phyloP scores from a whole-genome alignment of 2,113 vertebrate genomes.

The Hylia prasina region DNA sequence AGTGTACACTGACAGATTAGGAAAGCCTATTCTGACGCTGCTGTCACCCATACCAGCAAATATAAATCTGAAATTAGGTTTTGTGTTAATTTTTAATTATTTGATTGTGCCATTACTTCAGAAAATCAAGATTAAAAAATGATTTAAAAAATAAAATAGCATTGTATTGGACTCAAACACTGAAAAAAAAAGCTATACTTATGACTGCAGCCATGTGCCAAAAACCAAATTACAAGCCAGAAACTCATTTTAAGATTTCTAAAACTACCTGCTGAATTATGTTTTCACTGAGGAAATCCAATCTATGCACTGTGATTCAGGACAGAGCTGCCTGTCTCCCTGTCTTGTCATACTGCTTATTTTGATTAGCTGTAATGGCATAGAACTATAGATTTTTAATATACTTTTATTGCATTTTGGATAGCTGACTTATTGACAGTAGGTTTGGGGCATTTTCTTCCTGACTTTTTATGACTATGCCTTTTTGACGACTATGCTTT shows the following conservation, averaged over 20 bases:
- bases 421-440: background rate
- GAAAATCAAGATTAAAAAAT: background rate
- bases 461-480: background rate
- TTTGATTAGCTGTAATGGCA: background rate
- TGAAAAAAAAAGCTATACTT: background rate
- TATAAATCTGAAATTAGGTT: background rate
- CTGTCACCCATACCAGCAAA: background rate
- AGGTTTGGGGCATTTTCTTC: background rate
- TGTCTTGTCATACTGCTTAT: background rate
- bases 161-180: background rate
- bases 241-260: background rate
- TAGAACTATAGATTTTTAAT: slow-evolving; percentile 24
- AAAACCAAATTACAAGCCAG: background rate
- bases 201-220: background rate
- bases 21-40: background rate
- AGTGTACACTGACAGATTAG: background rate
- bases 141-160: background rate
- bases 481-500: background rate
- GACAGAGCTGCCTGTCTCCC: background rate
- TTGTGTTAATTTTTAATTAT: background rate
- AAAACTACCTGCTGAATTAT: background rate
- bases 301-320: background rate
- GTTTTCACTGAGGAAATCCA: background rate
- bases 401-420: slow-evolving; percentile 31
- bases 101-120: background rate